Evolutionary conservation across 2,797 vertebrate genomes (phyloP), one percentile per base, ranked within the genome.

Genomic region (Poeciliopsis paucimaculata): DNA sequence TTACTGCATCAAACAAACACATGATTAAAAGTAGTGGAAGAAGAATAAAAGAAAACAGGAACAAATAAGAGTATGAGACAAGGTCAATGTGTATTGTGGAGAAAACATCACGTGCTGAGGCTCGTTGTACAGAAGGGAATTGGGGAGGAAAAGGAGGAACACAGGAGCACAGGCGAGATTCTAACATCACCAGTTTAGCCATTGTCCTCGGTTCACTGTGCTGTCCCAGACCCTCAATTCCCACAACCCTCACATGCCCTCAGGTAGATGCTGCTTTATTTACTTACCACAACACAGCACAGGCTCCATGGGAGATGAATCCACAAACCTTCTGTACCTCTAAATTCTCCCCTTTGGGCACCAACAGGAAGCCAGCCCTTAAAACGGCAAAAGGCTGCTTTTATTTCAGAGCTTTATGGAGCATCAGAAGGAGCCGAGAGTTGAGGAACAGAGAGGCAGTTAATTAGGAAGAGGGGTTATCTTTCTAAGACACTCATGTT

Each of bases 251-350:
- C 62, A 86, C 81, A 78, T 34, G 78, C 72, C 93, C 91, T 83
- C 57, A 18, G 86, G 91, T 91, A 91, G 77, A 78, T 11, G 51
- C 77, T 88, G 85, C 82, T 93, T 93, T 93, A 93, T 92, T 93
- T 94, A 91, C 89, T 91, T 80, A 87, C 84, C 81, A 82, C 88
- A 90, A 84, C 86, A 79, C 79, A 80, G 77, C 53, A 73, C 53
- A 81, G 45, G 47, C 82, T 86, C 73, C 79, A 36, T n/a, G 72
- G 84, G 51, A 85, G 23, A 87, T 78, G 87, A 82, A 87, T 88
- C 77, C 88, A 82, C 79, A 72, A 81, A 85, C 84, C 77, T 85
- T 70, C 53, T 84, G 80, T 76, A 83, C 76, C 83, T 85, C 80
- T 66, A 73, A 87, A 73, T 79, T 86, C 71, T 70, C 20, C 75